Evolutionary conservation across 2,797 vertebrate species (phyloP), one percentile per base, ranked within the genome.

Genomic region (Fringilla coelebs): DNA sequence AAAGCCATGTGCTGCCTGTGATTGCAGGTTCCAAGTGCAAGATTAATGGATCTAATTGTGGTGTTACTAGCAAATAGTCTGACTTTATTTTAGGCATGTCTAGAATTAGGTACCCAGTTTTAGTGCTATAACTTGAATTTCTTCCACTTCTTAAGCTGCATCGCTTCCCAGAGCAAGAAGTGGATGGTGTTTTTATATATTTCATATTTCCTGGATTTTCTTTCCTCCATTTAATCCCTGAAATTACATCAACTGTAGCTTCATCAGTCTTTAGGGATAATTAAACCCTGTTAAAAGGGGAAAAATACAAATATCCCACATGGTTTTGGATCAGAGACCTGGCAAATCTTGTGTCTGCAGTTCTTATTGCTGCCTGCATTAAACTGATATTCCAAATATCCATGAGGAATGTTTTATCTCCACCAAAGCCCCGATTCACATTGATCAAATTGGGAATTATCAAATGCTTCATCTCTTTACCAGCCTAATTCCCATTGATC

Each of bases 401-500:
- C 95, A 36, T 78, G 94, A 96, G 94, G 85, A 97, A 98, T 97
- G 96, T 92, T 97, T 97, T 96, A 92, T 97, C 96, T 98, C 66
- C 5, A 8, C 10, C 0, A 60, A 67, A 58, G 58, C 68, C 96
- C 91, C 32, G 89, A 93, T 97, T 95, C 96, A 6, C 96, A 95
- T 97, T 93, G 98, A 98, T 98, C 97, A 97, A 89, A 97, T 95
- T 97, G 82, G 77, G 97, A 98, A 97, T 97, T 97, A 98, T 97
- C 98, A 97, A 97, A 98, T 95, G 97, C 87, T 97, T 97, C 97
- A 92, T 98, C 97, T 98, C 97, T 97, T 95, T 95, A 80, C 96
- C 88, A 94, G 97, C 86, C 96, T 97, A 97, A 98, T 98, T 98
- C 97, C 63, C 97, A 98, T 97, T 97, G 97, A 98, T 98, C 97